Percentiles rank a stretch among this genome's conserved stretches.
phyloP scores from a whole-genome alignment of 2,113 vertebrate genomes.

The Larimichthys crocea region DNA sequence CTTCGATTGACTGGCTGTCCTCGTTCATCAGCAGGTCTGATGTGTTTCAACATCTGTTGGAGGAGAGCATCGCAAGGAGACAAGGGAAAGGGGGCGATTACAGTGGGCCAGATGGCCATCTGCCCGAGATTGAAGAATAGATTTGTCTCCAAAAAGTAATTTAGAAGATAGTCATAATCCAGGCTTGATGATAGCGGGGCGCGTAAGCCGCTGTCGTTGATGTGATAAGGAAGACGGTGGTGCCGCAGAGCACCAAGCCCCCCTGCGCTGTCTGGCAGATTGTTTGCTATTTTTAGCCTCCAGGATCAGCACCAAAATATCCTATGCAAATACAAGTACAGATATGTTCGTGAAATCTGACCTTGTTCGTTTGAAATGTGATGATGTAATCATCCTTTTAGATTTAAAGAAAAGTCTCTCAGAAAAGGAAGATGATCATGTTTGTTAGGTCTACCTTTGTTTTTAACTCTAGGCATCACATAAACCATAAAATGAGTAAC shows the following conservation, averaged over 20 bases:
- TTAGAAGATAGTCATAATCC: conserved; percentile 83
- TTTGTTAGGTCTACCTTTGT: background rate
- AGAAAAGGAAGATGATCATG: background rate
- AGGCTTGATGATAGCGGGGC: conserved; percentile 69
- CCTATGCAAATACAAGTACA: conserved; percentile 7
- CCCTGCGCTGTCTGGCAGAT: conserved; percentile 48
- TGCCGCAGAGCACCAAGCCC: conserved; percentile 18
- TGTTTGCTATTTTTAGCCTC: conserved; percentile 68
- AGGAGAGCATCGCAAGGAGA: conserved; percentile 67
- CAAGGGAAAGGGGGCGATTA: conserved; percentile 57
- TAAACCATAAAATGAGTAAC: background rate
- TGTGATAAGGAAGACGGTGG: conserved; percentile 65
- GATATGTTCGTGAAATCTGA: conserved; percentile 17
- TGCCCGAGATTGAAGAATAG: conserved; percentile 83
- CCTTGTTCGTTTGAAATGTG: background rate
- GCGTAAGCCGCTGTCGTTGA: conserved; percentile 65
- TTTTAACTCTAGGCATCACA: background rate
- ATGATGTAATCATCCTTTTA: background rate
- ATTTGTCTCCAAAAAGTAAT: conserved; percentile 86
- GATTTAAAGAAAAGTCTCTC: background rate
- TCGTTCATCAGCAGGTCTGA: conserved; percentile 71
- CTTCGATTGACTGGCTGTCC: conserved; percentile 42
- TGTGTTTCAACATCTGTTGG: conserved; percentile 74
- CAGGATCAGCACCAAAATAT: conserved; percentile 51
- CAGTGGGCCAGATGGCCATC: conserved; percentile 80